Conservation (phyloP, 2,113 vertebrate genomes). For the Panthera uncia region DNA sequence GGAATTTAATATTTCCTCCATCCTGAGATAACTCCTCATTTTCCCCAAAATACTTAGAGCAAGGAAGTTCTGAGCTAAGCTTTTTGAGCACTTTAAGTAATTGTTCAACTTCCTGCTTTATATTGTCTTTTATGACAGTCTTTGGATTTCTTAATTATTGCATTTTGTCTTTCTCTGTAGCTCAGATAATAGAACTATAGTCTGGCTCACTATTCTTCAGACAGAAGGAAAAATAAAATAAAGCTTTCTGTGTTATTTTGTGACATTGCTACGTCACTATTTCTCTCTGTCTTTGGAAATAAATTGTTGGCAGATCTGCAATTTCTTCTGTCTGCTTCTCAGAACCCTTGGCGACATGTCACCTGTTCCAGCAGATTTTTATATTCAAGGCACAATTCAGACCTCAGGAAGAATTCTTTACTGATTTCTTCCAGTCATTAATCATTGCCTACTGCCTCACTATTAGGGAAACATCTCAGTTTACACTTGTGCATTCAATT, state of each 20-base stretch:
- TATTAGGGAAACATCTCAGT: background rate
- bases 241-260: constrained; percentile 44
- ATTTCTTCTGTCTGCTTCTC: constrained; percentile 67
- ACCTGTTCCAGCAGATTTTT: constrained; percentile 68
- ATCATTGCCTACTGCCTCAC: constrained; percentile 64
- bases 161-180: constrained; percentile 70
- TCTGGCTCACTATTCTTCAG: constrained; percentile 55
- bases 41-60: background rate
- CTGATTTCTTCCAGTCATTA: constrained; percentile 70
- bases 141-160: constrained; percentile 76
- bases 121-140: constrained; percentile 73
- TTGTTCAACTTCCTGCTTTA: constrained; percentile 58
- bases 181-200: constrained; percentile 69
- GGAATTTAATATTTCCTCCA: background rate
- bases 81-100: constrained; percentile 51
- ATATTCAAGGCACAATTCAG: constrained; percentile 71
- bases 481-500: constrained; percentile 62
- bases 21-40: constrained; percentile 11
- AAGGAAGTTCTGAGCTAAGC: constrained; percentile 5
- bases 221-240: background rate
- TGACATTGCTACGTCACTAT: constrained; percentile 64
- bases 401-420: constrained; percentile 62
- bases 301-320: constrained; percentile 67
- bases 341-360: constrained; percentile 63
- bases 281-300: constrained; percentile 73